Evolutionary conservation across 2,888 invertebrate genomes (phyloP), one percentile per base, ranked within the genome.

Genomic region (Hyppa rectilinea): DNA sequence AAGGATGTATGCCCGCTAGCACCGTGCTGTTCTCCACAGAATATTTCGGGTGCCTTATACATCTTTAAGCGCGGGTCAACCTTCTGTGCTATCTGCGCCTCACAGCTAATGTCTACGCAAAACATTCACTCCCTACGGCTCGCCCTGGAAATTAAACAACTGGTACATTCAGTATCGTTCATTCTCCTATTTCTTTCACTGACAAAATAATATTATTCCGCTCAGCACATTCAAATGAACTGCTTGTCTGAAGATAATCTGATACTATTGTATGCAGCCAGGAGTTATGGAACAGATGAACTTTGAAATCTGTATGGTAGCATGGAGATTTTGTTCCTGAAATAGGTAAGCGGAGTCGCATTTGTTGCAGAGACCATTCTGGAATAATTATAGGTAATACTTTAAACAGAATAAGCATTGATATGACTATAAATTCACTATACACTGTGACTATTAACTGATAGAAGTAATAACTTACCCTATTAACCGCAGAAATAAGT

Each of bases 101-200:
- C 1, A 7, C 5, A 23, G 12, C 12, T 45, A 49, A 23, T 45
- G 36, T 63, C 40, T 20, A 69, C 26, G 52, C 63, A 64, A 64
- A 73, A 68, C 50, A 34, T 67, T 64, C 56, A 40, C 38, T 69
- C 29, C 64, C 50, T 69, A 63, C 36, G 52, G 61, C 60, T 65
- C 71, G 69, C 71, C 62, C 68, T 73, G 68, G 77, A 83, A 77
- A 83, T 80, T 64, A 71, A 60, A 63, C 60, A 69, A 26, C 38
- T 61, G 62, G 83, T 72, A 49, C 70, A 36, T 50, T 63, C 58
- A 59, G 62, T 70, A 62, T 70, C 47, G 52, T 70, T 52, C 52
- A 49, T 31, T 52, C 47, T 2, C 20, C 23, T 52, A 68, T 64
- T 75, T 67, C 43, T 34, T 58, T 50, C 56, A 65, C 56, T 43